Conservation (phyloP, 92 coral and sea anemone species). For the Parazoanthus atlanticus region DNA sequence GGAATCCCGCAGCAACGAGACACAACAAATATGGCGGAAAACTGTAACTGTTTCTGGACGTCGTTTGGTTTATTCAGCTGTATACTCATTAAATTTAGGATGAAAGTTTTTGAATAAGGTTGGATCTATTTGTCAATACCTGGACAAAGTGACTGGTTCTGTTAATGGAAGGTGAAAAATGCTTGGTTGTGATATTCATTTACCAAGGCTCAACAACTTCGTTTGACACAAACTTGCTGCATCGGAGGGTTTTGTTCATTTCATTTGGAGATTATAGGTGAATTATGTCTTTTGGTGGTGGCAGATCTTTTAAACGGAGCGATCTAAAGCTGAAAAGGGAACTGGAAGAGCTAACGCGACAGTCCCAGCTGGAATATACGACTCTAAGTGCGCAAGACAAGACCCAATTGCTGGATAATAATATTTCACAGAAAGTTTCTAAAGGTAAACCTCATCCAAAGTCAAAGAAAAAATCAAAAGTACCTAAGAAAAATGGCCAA, state of each 20-base stretch:
- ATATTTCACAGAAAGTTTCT: constrained; percentile 11
- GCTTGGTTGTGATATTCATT: not conserved
- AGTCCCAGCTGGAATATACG: constrained; percentile 79
- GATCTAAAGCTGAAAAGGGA: constrained; percentile 70
- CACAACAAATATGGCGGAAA: constrained; percentile 88
- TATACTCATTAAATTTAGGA: not conserved
- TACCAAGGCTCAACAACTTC: not conserved
- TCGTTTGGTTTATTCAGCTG: not conserved
- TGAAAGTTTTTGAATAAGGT: not conserved
- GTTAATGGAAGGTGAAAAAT: not conserved
- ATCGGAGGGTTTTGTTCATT: not conserved
- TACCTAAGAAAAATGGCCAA: constrained; percentile 19
- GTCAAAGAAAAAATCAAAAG: constrained; percentile 35
- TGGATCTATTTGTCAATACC: not conserved
- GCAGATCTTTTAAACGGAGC: constrained; percentile 74
- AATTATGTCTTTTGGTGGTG: constrained; percentile 82
- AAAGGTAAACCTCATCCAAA: constrained; percentile 38
- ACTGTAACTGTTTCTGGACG: not conserved
- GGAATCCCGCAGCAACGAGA: constrained; percentile 74
- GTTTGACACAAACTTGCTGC: not conserved
- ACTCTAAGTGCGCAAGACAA: constrained; percentile 68
- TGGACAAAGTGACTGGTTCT: not conserved
- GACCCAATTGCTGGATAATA: constrained; percentile 58
- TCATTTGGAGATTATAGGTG: not conserved
- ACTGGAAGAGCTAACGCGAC: constrained; percentile 71